Evolutionary conservation across 2,888 invertebrate species (phyloP), one percentile per base, ranked within the genome.

Genomic region (Drosophila merina): DNA sequence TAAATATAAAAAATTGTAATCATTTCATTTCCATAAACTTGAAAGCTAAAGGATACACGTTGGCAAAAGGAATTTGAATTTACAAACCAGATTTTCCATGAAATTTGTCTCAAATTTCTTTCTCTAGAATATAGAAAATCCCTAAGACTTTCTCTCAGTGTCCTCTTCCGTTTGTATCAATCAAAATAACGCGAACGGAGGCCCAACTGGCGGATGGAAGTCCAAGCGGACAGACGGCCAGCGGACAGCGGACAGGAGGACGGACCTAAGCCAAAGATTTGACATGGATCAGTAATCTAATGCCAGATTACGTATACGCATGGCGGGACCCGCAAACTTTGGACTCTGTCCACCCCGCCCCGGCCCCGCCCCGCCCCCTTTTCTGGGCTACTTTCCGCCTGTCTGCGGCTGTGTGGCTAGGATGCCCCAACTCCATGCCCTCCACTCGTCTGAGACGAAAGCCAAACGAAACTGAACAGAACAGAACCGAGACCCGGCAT

Each of bases 261-360:
- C 42, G 49, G 69, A 68, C 68, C 84, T 89, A 89, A 91, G 90
- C 91, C 89, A 88, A 88, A 90, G 91, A 91, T 91, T 91, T 91
- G 90, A 91, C 91, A 91, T 91, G 91, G 91, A 91, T 91, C 91
- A 91, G 91, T 90, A 91, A 90, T 90, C 91, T 91, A 91, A 91
- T 91, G 81, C 91, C 90, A 90, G 91, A 91, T 91, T 91, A 91
- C 90, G 89, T 90, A 90, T 91, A 89, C 89, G 88, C 89, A 89
- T 89, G 89, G 86, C 82, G 77, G 66, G 76, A 72, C 73, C 59
- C 67, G 70, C 63, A 67, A 70, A 64, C 64, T 70, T 82, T 64
- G 63, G 62, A 40, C 74, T 60, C 49, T 55, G 31, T 26, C 28
- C 58, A 6, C 44, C 36, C 60, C 67, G 56, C 63, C 47, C 25